These are phyloP conservation scores for Amphipyra berbera DNA, from an alignment of 2,888 invertebrate genomes.

Conservation along the genomic window DNA sequence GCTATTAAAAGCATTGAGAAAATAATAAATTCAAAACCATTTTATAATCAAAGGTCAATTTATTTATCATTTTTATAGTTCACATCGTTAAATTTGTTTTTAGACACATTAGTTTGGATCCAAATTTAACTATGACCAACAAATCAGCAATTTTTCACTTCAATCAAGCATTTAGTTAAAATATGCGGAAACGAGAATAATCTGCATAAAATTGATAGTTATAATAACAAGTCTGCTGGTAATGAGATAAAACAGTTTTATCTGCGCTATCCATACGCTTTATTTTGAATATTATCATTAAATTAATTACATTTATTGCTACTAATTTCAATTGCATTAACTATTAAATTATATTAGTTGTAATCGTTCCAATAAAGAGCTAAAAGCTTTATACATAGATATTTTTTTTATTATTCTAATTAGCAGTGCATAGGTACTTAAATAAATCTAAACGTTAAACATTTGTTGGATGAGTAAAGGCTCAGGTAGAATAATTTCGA, in stretches of 20 bases:
- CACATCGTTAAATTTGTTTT: neutral
- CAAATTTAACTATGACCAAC: neutral
- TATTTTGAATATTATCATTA: slow-evolving; percentile 51
- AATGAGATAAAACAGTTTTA: slow-evolving; percentile 49
- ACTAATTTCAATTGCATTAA: slow-evolving; percentile 46
- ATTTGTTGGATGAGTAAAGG: neutral
- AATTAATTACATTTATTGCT: slow-evolving; percentile 53
- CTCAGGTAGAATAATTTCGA: neutral
- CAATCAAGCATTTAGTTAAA: slow-evolving; percentile 8
- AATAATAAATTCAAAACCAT: neutral
- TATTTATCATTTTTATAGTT: neutral
- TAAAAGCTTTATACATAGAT: slow-evolving; percentile 15
- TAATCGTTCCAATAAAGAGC: slow-evolving; percentile 39
- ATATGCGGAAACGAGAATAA: slow-evolving; percentile 23
- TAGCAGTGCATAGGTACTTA: neutral
- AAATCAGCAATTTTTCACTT: neutral
- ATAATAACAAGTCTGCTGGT: slow-evolving; percentile 40
- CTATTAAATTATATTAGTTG: slow-evolving; percentile 38
- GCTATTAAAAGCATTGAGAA: neutral
- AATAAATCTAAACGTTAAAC: neutral
- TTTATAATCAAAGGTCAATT: neutral
- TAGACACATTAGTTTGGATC: neutral
- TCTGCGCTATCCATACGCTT: slow-evolving; percentile 45
- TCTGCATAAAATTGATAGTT: slow-evolving; percentile 33
- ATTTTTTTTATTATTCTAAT: slow-evolving; percentile 16